A percentile compares a stretch with the other conserved stretches of the same genome.
phyloP scores from a whole-genome alignment of 2,797 vertebrate species.

The Xiphophorus birchmanni region DNA sequence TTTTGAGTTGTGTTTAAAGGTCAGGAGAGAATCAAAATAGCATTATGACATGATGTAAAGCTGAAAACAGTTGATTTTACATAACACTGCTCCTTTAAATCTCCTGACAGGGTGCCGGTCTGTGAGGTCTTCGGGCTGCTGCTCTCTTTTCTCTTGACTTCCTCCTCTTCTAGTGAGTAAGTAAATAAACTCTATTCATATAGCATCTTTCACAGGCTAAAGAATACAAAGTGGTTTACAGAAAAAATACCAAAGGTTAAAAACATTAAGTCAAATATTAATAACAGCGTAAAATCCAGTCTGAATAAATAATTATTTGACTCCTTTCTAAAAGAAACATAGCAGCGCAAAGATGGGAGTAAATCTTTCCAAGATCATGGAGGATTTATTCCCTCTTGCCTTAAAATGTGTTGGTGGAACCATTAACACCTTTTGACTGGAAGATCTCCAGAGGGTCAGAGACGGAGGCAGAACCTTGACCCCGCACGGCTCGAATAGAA shows the following conservation, averaged over 20 bases:
- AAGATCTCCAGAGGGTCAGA: neutral
- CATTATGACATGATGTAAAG: too few relatives aligned
- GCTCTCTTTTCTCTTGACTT: neutral
- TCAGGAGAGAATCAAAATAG: too few relatives aligned
- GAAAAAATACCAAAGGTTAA: neutral
- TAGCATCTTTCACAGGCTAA: neutral
- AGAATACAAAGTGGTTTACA: neutral
- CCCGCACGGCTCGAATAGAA: neutral
- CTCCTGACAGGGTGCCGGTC: too few relatives aligned
- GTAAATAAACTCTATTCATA: neutral
- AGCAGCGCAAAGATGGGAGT: neutral
- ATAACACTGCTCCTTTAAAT: too few relatives aligned
- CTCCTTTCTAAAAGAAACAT: neutral
- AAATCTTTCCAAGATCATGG: neutral
- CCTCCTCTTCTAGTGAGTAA: neutral
- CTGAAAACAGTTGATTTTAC: too few relatives aligned
- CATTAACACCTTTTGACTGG: neutral
- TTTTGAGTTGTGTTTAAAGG: too few relatives aligned
- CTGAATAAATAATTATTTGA: neutral
- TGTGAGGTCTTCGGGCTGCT: too few relatives aligned
- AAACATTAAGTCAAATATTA: neutral
- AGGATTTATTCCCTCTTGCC: neutral
- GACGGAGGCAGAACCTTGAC: neutral
- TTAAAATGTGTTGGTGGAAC: slow-evolving; percentile 1
- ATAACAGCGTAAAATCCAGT: too few relatives aligned